Evolutionary conservation across 2,888 invertebrate species (phyloP).

Genomic region (Athrips mouffetella): DNA sequence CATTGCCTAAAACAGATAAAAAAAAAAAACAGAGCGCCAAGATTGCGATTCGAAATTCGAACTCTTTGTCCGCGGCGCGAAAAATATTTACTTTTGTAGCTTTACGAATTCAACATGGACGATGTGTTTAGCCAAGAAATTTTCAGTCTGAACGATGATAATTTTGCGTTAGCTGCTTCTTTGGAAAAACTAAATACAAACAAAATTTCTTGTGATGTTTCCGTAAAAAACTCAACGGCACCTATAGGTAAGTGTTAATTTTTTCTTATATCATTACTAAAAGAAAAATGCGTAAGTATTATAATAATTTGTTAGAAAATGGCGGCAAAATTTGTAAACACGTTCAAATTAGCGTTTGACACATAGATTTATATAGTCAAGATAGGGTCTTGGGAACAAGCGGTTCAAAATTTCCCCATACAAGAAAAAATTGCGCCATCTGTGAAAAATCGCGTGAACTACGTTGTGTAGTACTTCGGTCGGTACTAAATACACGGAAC

Average conservation of each 20-base stretch:
- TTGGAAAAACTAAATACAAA: constrained; percentile 9
- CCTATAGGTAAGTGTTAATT: background rate
- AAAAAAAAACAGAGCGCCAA: background rate
- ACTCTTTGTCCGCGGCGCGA: constrained; percentile 14
- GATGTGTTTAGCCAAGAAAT: constrained; percentile 35
- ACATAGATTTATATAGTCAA: too few species aligned
- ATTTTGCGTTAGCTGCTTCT: constrained; percentile 35
- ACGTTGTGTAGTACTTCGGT: too few species aligned
- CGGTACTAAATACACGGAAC: too few species aligned
- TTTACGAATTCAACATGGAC: constrained; percentile 18
- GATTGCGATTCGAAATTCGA: constrained; percentile 24
- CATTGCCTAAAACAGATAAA: background rate
- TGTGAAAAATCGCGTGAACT: too few species aligned
- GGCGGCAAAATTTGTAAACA: too few species aligned
- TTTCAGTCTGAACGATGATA: constrained; percentile 45
- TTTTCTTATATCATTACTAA: background rate
- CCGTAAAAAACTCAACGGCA: background rate
- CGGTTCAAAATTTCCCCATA: too few species aligned
- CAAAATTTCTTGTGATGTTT: background rate
- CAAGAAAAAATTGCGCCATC: too few species aligned
- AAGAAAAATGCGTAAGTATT: too few species aligned
- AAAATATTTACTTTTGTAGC: background rate
- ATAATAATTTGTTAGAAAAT: too few species aligned
- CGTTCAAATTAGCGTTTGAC: too few species aligned
- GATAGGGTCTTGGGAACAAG: too few species aligned